Evolutionary conservation across 2,113 vertebrate genomes (phyloP), one percentile per base, ranked within the genome.

Genomic region (Eublepharis macularius): DNA sequence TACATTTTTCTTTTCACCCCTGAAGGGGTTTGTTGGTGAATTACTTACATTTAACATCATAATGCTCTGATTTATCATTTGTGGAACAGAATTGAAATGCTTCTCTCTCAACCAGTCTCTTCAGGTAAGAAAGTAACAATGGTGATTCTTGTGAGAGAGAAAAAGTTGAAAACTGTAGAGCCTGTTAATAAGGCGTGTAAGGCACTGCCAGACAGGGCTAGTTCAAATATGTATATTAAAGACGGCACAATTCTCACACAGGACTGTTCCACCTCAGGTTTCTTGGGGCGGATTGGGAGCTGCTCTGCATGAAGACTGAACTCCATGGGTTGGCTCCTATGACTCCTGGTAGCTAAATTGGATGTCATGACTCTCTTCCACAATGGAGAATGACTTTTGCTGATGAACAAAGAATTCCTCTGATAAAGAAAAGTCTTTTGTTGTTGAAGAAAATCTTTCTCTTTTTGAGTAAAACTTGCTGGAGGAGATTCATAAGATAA

Each of bases 11-110:
- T 34, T 90, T 6, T 69, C 49, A 12, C 88, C 92, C 90, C 91
- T 91, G 81, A 92, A 94, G 93, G 91, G 91, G 86, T 84, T 93
- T 94, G 92, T 94, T 95, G 90, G 91, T 91, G 90, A 94, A 93
- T 91, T 94, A 88, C 88, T 90, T 85, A 85, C 91, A 89, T 94
- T 84, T 87, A 89, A 94, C 93, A 92, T 90, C 66, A 90, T 86
- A 93, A 89, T 86, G 80, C 81, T 93, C 73, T 89, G 84, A 92
- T 91, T 90, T 82, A 91, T 94, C 84, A 91, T 92, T 91, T 90
- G 2, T 0, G 83, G 88, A 82, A 87, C 57, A 81, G 86, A 88
- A 92, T 1, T 88, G 85, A 92, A 94, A 54, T 51, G 51, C 73
- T 83, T 83, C 66, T 90, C 6, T 81, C 84, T 90, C 82, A 84